Evolutionary conservation across 2,797 vertebrate species (phyloP).

Genomic region (Pagetopsis macropterus): DNA sequence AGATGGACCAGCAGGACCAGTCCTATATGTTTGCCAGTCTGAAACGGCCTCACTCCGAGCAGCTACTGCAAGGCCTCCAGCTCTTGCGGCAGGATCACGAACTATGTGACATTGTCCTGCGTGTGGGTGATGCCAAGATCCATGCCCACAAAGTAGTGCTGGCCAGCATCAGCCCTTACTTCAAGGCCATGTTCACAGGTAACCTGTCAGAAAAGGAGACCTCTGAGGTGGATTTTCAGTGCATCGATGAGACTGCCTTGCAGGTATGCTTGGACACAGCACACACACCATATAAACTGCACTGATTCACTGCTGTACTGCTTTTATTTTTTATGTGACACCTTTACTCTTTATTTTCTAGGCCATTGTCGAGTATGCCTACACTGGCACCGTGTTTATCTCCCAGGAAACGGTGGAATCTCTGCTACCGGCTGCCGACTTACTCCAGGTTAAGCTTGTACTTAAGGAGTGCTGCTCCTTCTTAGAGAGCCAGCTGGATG

Average conservation of each 20-base stretch:
- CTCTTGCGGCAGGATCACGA: conserved; percentile 95
- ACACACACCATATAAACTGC: neutral
- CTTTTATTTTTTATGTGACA: conserved; percentile 18
- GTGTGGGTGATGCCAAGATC: conserved; percentile 97
- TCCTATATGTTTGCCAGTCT: conserved; percentile 98
- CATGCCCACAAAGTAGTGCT: conserved; percentile 98
- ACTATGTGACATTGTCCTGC: conserved; percentile 95
- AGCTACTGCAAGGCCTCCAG: conserved; percentile 97
- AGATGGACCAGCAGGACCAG: conserved; percentile 98
- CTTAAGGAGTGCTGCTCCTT: conserved; percentile 97
- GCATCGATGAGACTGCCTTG: conserved; percentile 93
- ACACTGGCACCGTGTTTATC: conserved; percentile 97
- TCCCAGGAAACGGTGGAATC: conserved; percentile 98
- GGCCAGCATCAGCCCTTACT: conserved; percentile 98
- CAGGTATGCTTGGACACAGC: conserved; percentile 73
- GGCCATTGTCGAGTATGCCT: conserved; percentile 98
- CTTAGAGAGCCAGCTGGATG: conserved; percentile 95
- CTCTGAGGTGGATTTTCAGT: conserved; percentile 96
- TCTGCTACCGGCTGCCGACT: conserved; percentile 96
- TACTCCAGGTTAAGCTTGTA: conserved; percentile 97
- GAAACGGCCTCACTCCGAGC: conserved; percentile 95
- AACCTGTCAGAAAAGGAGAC: conserved; percentile 98
- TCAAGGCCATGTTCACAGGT: conserved; percentile 99
- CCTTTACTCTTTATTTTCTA: conserved; percentile 62
- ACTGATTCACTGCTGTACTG: conserved; percentile 10